Percentiles rank a stretch among this genome's conserved stretches.
phyloP scores from a whole-genome alignment of 2,113 vertebrate genomes.

The Clarias macrocephalus region DNA sequence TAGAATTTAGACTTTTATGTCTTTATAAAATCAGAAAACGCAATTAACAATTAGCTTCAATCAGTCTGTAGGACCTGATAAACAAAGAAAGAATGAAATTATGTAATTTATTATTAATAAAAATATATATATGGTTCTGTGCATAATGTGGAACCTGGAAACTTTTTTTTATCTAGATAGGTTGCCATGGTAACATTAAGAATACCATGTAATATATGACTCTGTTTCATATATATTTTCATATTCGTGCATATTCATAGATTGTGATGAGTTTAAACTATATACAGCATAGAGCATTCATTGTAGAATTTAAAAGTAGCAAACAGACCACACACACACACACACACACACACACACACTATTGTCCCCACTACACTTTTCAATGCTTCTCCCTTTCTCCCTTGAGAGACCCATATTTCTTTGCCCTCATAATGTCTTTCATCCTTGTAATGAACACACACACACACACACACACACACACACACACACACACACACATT shows the following conservation, averaged over 20 bases:
- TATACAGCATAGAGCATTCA: not conserved
- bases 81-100: not conserved
- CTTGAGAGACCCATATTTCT: not conserved
- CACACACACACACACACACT: not conserved
- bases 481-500: conserved; percentile 18
- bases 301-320: not conserved
- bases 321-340: not conserved
- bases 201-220: not conserved
- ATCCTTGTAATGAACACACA: not conserved
- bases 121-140: not conserved
- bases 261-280: not conserved
- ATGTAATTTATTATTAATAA: not conserved
- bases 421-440: not conserved
- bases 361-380: not conserved
- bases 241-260: not conserved
- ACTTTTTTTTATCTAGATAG: not conserved
- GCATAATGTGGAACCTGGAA: not conserved
- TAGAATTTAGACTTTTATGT: not conserved
- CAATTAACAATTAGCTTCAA: not conserved
- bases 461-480: conserved; percentile 25
- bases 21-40: not conserved
- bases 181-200: not conserved
- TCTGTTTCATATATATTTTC: not conserved
- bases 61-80: not conserved
- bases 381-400: not conserved